A percentile compares a stretch with the other conserved stretches of the same genome.
Evolutionary conservation across 2,113 vertebrate genomes (phyloP).

Genomic region (Oreochromis niloticus): DNA sequence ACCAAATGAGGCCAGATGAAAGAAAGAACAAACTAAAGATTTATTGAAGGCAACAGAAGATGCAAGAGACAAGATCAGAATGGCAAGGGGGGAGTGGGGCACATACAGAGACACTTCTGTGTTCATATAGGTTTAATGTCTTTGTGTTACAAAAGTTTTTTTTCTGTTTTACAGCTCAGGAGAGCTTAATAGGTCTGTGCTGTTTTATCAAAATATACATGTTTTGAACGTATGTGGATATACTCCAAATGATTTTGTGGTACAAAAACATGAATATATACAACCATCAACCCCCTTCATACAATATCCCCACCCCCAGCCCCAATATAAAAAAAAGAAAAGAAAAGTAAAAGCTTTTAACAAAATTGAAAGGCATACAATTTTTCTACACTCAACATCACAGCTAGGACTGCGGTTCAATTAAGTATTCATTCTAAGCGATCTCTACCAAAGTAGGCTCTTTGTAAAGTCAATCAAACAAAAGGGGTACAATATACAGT

Average conservation of each 20-base stretch:
- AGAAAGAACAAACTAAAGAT: slow-evolving; percentile 72
- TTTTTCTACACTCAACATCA: slow-evolving; percentile 47
- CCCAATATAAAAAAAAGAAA: slow-evolving; percentile 42
- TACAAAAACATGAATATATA: slow-evolving; percentile 77
- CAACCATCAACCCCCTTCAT: slow-evolving; percentile 63
- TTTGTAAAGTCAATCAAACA: slow-evolving; percentile 38
- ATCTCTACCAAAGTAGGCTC: slow-evolving; percentile 33
- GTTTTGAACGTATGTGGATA: slow-evolving; percentile 68
- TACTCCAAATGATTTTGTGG: slow-evolving; percentile 69
- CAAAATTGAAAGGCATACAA: slow-evolving; percentile 43
- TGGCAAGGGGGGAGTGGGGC: slow-evolving; percentile 29
- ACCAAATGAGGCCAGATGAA: slow-evolving; percentile 67
- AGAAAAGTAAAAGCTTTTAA: slow-evolving; percentile 63
- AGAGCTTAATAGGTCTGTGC: slow-evolving; percentile 60
- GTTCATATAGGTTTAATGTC: slow-evolving; percentile 72
- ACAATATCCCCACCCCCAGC: slow-evolving; percentile 38
- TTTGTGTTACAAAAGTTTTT: slow-evolving; percentile 69
- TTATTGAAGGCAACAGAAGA: slow-evolving; percentile 74
- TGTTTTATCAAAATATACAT: slow-evolving; percentile 76
- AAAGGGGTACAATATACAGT: slow-evolving; percentile 45
- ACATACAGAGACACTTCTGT: slow-evolving; percentile 59
- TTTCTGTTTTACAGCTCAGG: slow-evolving; percentile 48
- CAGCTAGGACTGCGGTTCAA: slow-evolving; percentile 47
- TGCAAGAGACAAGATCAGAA: slow-evolving; percentile 53
- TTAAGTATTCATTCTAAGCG: slow-evolving; percentile 43